Evolutionary conservation across 2,797 vertebrate species (phyloP), one percentile per base, ranked within the genome.

Genomic region (Clarias platycephalus): DNA sequence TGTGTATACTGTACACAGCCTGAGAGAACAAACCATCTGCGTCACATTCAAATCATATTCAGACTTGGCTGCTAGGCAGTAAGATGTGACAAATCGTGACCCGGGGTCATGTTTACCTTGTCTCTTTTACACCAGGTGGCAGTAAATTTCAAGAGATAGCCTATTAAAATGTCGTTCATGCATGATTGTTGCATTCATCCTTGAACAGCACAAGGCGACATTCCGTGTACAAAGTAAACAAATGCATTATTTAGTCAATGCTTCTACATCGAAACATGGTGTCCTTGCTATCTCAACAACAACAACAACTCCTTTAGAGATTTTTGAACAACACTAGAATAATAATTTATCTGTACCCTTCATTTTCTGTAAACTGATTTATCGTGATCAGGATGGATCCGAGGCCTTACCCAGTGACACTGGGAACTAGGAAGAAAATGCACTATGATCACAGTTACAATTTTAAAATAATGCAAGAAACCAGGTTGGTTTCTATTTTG

Each of bases 41-140:
- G 40, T 79, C 77, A 37, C 34, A 64, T 79, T 64, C 77, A 44
- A 63, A 79, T 63, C 60, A 63, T 26, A 79, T 10, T 79, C 37
- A n/a, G 57, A 40, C 57, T 79, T 44, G 75, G 77, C 60, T 62
- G 31, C 28, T 44, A 79, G 37, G 13, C 57, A n/a, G 76, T 18
- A 37, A 77, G 55, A 37, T 2, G 1, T 28, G 77, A 64, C 77
- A 80, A 44, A 82, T 31, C 28, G 34, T 62, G 68, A 44, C 55
- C 81, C 55, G 13, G 81, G 55, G 53, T 82, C 77, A 64, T 28
- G 60, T 80, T 64, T 80, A 64, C 37, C 66, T 55, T 37, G 75
- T 58, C 34, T 84, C 18, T 26, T 70, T 67, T 28, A 28, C 86
- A 85, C 84, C 82, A 88, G 88, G 75, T 82, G 86, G 72, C 84